Conservation (phyloP, 2,797 vertebrate genomes). For the Selene dorsalis region DNA sequence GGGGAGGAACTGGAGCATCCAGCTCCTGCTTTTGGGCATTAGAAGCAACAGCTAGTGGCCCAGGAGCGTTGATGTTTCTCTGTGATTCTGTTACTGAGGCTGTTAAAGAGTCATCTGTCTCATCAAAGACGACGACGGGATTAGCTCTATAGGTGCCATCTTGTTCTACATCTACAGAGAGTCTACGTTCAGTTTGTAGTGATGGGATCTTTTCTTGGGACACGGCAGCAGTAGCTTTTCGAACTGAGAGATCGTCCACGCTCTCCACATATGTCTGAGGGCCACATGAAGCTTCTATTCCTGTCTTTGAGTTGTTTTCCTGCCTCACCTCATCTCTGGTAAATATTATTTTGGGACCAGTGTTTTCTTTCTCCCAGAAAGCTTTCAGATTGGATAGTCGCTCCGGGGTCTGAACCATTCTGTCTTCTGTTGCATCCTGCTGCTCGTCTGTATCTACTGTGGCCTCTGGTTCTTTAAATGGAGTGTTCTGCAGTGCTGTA, state of each 20-base stretch:
- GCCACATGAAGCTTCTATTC: neutral
- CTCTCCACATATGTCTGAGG: conserved; percentile 17
- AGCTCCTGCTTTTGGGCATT: neutral
- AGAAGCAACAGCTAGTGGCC: no score
- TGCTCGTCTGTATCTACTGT: conserved; percentile 12
- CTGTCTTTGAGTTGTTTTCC: conserved; percentile 16
- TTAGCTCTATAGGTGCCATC: conserved; percentile 69
- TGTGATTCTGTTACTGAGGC: conserved; percentile 37
- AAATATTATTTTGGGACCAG: conserved; percentile 46
- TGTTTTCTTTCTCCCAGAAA: conserved; percentile 82
- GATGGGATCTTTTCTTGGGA: conserved; percentile 16
- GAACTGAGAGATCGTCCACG: conserved; percentile 2
- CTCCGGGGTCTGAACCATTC: conserved; percentile 53
- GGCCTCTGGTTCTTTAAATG: conserved; percentile 40
- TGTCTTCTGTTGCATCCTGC: conserved; percentile 23
- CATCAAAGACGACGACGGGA: conserved; percentile 68
- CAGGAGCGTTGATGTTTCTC: neutral
- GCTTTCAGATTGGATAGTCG: conserved; percentile 81
- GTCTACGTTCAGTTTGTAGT: conserved; percentile 19
- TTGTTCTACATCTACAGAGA: conserved; percentile 34
- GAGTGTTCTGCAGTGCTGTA: conserved; percentile 48
- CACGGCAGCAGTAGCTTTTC: neutral
- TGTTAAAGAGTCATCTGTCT: conserved; percentile 54
- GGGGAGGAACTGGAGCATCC: conserved; percentile 13
- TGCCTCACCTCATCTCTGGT: conserved; percentile 21